phyloP scores from a whole-genome alignment of 2,888 invertebrate species.

The Lissocephala sabroskyi region DNA sequence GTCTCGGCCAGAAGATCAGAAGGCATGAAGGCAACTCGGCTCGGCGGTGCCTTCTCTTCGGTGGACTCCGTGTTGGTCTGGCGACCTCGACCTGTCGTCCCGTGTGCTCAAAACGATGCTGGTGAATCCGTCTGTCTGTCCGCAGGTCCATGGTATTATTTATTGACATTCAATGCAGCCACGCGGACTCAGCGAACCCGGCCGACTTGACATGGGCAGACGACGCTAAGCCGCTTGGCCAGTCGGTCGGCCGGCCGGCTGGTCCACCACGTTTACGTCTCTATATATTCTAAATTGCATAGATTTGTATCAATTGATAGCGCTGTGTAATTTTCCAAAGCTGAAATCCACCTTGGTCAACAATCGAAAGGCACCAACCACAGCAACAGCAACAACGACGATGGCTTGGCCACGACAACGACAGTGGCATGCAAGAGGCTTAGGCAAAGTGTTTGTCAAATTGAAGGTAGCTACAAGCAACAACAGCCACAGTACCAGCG shows the following conservation, averaged over 20 bases:
- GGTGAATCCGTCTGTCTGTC: slow-evolving; percentile 23
- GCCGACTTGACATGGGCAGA: slow-evolving; percentile 3
- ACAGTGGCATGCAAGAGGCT: not conserved
- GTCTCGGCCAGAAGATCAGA: not conserved
- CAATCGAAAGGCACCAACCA: slow-evolving; percentile 24
- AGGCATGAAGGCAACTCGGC: not conserved
- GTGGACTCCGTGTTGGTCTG: not conserved
- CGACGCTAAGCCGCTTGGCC: slow-evolving; percentile 2
- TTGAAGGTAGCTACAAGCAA: slow-evolving; percentile 27
- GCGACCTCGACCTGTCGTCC: slow-evolving; percentile 69
- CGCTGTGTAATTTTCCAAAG: slow-evolving; percentile 29
- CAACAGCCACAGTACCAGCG: slow-evolving; percentile 8
- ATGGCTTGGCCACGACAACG: slow-evolving; percentile 25
- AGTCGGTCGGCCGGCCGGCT: too few relatives aligned
- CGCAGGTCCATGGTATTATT: too few relatives aligned
- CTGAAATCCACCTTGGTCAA: slow-evolving; percentile 30
- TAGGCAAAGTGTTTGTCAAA: slow-evolving; percentile 44
- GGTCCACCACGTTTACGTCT: slow-evolving; percentile 57
- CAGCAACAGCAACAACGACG: slow-evolving; percentile 15
- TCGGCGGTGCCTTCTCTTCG: slow-evolving; percentile 1
- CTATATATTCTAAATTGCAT: slow-evolving; percentile 43
- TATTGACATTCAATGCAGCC: slow-evolving; percentile 60
- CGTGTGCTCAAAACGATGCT: slow-evolving; percentile 33
- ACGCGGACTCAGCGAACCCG: slow-evolving; percentile 1
- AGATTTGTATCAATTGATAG: slow-evolving; percentile 61